Evolutionary conservation across 2,797 vertebrate genomes (phyloP).

Genomic region (Labroides dimidiatus): DNA sequence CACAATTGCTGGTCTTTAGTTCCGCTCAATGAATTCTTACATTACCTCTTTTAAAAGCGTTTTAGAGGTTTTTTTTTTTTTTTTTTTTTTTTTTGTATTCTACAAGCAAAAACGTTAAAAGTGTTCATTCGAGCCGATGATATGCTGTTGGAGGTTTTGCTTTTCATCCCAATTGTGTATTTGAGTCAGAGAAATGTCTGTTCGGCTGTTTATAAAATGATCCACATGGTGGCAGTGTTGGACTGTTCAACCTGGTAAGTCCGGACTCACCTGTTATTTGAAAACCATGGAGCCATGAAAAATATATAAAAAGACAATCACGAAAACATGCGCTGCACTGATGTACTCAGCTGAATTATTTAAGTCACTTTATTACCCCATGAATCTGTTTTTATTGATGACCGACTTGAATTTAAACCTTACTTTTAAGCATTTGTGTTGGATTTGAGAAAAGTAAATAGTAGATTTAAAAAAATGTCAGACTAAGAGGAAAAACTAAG

Average conservation of each 20-base stretch:
- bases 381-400: no score
- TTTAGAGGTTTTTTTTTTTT: not conserved
- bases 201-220: constrained; percentile 1
- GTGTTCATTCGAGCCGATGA: not conserved
- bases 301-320: not conserved
- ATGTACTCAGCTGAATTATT: not conserved
- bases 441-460: not conserved
- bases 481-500: constrained; percentile 5
- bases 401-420: no score
- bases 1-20: constrained; percentile 6
- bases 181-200: not conserved
- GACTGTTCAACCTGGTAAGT: not conserved
- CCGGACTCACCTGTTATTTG: not conserved
- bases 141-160: fast-evolving
- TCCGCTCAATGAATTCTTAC: constrained; percentile 17
- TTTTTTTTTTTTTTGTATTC: not conserved
- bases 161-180: no score
- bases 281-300: not conserved
- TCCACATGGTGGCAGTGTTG: constrained; percentile 60
- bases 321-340: not conserved
- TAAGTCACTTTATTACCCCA: no score
- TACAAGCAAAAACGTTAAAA: no score
- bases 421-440: no score
- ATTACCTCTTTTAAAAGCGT: not conserved
- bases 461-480: no score